phyloP scores from a whole-genome alignment of 2,888 invertebrate species.

The Synergus umbraculus region DNA sequence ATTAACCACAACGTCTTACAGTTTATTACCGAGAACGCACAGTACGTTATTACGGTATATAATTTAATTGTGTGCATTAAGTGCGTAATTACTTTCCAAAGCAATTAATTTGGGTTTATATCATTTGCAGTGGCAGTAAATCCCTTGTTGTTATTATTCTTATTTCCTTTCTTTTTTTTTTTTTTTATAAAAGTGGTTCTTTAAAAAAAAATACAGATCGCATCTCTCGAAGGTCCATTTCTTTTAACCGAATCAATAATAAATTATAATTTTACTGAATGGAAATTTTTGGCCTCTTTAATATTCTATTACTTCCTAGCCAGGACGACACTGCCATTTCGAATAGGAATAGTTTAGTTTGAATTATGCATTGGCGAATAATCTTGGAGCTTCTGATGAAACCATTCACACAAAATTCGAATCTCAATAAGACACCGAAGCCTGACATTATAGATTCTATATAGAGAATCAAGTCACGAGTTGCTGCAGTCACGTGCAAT shows the following conservation, averaged over 20 bases:
- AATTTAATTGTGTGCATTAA: slow-evolving; percentile 35
- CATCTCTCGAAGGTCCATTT: background rate
- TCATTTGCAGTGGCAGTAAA: slow-evolving; percentile 24
- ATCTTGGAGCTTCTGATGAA: slow-evolving; percentile 36
- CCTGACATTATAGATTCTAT: slow-evolving; percentile 17
- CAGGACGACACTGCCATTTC: background rate
- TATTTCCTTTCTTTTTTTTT: background rate
- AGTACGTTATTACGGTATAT: slow-evolving; percentile 35
- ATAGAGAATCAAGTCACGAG: slow-evolving; percentile 33
- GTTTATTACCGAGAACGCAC: slow-evolving; percentile 31
- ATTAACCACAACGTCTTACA: slow-evolving; percentile 37
- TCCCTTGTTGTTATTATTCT: slow-evolving; percentile 8
- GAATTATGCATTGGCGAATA: slow-evolving; percentile 36
- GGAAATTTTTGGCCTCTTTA: background rate
- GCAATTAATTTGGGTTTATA: slow-evolving; percentile 33
- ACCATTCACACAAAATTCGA: slow-evolving; percentile 39
- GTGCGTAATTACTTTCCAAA: slow-evolving; percentile 35
- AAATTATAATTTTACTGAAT: background rate
- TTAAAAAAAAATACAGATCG: no score
- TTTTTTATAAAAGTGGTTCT: no score
- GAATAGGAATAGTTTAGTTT: slow-evolving; percentile 25
- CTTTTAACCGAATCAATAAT: background rate
- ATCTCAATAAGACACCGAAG: slow-evolving; percentile 39
- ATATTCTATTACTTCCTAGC: slow-evolving; percentile 14
- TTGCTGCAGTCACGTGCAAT: slow-evolving; percentile 38